Evolutionary conservation across 2,797 vertebrate genomes (phyloP).

Genomic region (Lagorchestes hirsutus): DNA sequence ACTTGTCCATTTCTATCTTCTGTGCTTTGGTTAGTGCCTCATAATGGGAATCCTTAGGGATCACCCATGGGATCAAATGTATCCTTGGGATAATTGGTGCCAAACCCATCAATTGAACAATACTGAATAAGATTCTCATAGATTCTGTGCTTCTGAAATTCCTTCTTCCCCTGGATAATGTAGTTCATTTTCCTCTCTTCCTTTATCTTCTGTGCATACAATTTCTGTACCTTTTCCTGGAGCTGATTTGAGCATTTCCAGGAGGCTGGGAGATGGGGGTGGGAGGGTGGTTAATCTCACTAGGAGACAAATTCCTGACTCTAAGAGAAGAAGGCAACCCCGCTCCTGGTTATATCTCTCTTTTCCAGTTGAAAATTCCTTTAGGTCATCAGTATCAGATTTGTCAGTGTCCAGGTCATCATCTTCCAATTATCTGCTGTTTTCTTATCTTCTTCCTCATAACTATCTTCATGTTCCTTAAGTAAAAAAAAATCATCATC

Average conservation of each 20-base stretch:
- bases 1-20: slow-evolving; percentile 98
- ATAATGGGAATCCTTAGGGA: slow-evolving; percentile 96
- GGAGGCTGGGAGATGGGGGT: slow-evolving; percentile 92
- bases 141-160: slow-evolving; percentile 98
- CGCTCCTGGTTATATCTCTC: slow-evolving; percentile 95
- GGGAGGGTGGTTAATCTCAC: slow-evolving; percentile 91
- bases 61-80: slow-evolving; percentile 99
- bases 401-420: slow-evolving; percentile 97
- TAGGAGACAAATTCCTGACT: slow-evolving; percentile 97
- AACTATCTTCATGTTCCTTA: slow-evolving; percentile 88
- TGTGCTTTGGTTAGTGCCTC: slow-evolving; percentile 97
- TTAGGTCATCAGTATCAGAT: slow-evolving; percentile 94
- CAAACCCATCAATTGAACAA: slow-evolving; percentile 96
- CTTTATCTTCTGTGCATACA: slow-evolving; percentile 94
- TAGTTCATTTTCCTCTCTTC: slow-evolving; percentile 97
- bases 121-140: slow-evolving; percentile 99
- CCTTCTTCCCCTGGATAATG: slow-evolving; percentile 98
- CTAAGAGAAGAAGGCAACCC: slow-evolving; percentile 96
- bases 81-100: slow-evolving; percentile 99
- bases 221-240: slow-evolving; percentile 96
- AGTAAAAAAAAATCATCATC: slow-evolving; percentile 91
- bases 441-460: slow-evolving; percentile 93
- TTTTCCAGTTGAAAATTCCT: slow-evolving; percentile 95
- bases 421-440: slow-evolving; percentile 95
- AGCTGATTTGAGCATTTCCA: slow-evolving; percentile 93